Base-by-base conservation (phyloP, 2,888 invertebrate genomes). In the Odontomyia ornata region DNA sequence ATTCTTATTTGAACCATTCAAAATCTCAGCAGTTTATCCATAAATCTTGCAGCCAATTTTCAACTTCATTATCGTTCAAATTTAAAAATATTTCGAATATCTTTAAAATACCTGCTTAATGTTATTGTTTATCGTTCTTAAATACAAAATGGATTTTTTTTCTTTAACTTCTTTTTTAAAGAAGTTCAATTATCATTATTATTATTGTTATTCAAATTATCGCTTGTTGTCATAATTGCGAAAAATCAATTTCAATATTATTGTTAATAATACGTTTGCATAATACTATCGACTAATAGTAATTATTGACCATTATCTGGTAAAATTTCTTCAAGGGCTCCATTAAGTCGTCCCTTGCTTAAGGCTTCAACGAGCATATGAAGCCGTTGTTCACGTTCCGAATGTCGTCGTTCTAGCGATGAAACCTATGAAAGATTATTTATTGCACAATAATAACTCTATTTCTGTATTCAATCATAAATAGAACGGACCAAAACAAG, bases 321-420 rank as follows among this genome's bases (percentile, higher is more conserved):
- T 73, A 79, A 76, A 71, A 79, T 77, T 57, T 85, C 86, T 78
- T 86, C 86, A 62, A 86, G 82, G 15, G 86, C 85, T 18, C 86
- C 86, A 78, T 85, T 86, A 13, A 86, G 80, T 23, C 86, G 83
- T 56, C 87, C 87, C 80, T 87, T 87, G 81, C 86, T 86, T n/a
- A 87, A 81, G 27, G 86, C 87, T 78, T 87, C 87, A 27, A 87
- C 86, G 36, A 87, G 82, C 83, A 87, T 83, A 76, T 87, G 87
- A 65, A 87, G 81, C 11, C 87, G 85, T 78, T 87, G 85, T 82
- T 87, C 87, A 30, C 87, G 86, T 82, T 87, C 87, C 65, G 86
- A 84, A 77, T 87, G 87, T 1, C 87, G 84, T 9, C 86, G 83
- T 80, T 87, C 87, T 79, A 87, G 80, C 43, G 86, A 84, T 80